Percentiles rank a stretch among this genome's conserved stretches.
Conservation (phyloP, 2,113 vertebrate species). For the Cathartes aura region DNA sequence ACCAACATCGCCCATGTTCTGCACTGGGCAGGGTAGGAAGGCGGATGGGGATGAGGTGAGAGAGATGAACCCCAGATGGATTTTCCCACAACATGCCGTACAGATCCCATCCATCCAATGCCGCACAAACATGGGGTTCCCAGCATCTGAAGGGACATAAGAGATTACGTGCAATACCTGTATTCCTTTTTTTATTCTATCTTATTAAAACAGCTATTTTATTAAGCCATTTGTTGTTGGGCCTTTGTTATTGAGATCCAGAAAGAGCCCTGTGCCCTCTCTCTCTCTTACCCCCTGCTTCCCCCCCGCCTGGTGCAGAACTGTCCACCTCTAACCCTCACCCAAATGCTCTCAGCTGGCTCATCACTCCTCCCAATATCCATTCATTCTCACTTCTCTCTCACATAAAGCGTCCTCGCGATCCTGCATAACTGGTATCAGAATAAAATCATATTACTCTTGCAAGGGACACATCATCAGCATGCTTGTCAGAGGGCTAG, state of each 20-base stretch:
- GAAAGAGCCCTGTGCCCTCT: neutral
- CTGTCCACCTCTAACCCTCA: neutral
- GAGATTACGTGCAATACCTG: neutral
- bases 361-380: neutral
- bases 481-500: neutral
- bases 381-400: neutral
- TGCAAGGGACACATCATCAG: neutral
- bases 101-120: neutral
- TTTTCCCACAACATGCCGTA: neutral
- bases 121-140: neutral
- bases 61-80: neutral
- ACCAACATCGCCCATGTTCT: fast-evolving
- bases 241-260: neutral
- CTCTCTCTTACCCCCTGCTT: fast-evolving
- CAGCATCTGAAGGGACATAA: neutral
- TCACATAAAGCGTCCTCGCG: neutral
- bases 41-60: fast-evolving
- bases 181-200: neutral
- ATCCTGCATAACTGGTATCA: neutral
- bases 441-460: neutral
- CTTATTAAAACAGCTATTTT: neutral
- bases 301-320: neutral
- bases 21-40: neutral
- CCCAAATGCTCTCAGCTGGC: neutral
- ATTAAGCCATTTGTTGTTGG: neutral